Evolutionary conservation across 2,888 invertebrate genomes (phyloP).

Genomic region (Acleris holmiana): DNA sequence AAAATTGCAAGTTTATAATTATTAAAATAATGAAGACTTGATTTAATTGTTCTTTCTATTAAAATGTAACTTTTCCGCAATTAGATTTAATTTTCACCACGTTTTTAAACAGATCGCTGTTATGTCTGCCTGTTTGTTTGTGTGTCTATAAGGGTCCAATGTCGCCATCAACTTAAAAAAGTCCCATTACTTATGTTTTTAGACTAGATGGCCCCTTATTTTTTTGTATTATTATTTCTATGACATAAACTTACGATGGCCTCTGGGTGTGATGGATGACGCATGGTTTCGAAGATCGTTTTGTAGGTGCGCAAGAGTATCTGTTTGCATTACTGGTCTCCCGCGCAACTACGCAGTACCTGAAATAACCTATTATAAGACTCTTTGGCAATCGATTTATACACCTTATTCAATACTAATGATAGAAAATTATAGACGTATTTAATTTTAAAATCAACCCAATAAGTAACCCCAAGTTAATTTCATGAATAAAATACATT

Average conservation of each 20-base stretch:
- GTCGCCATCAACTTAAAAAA: no score
- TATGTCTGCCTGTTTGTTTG: no score
- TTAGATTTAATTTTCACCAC: no score
- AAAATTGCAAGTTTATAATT: no score
- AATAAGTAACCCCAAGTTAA: neutral
- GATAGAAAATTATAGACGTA: no score
- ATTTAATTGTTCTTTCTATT: no score
- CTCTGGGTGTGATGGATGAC: conserved; percentile 57
- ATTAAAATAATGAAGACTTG: no score
- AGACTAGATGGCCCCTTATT: neutral
- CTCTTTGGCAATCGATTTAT: neutral
- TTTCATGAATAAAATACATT: neutral
- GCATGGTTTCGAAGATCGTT: conserved; percentile 58
- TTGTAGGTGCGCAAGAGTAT: conserved; percentile 55
- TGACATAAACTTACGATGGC: conserved; percentile 58
- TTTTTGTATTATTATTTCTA: neutral
- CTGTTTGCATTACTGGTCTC: conserved; percentile 57
- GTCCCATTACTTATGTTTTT: no score
- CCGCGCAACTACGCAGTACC: conserved; percentile 68
- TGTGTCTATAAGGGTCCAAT: no score
- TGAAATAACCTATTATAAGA: conserved; percentile 42
- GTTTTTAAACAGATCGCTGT: no score
- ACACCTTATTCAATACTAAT: neutral
- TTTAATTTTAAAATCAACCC: no score
- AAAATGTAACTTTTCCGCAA: no score